These are phyloP conservation scores for Pipistrellus pygmaeus DNA, from an alignment of 2,797 vertebrate species.

Conservation along the genomic window DNA sequence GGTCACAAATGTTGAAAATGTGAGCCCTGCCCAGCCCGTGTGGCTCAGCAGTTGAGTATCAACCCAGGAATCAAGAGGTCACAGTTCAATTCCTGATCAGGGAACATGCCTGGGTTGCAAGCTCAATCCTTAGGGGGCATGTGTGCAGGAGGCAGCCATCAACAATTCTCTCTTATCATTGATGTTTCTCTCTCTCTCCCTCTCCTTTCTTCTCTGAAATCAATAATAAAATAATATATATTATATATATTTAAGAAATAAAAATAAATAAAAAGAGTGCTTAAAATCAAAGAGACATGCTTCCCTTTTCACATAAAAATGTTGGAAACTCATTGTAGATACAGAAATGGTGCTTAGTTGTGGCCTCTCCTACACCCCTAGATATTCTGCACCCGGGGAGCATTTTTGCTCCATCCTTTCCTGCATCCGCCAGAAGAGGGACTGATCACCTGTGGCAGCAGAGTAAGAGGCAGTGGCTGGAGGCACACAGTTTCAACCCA, in stretches of 20 bases:
- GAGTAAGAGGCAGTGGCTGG: background rate
- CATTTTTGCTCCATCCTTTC: background rate
- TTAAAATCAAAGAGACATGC: background rate
- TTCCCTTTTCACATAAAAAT: slow-evolving; percentile 14
- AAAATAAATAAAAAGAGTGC: too few species aligned
- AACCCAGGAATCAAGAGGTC: too few species aligned
- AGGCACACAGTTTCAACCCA: background rate
- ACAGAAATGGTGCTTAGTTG: background rate
- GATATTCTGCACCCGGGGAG: background rate
- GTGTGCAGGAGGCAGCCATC: too few species aligned
- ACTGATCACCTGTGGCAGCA: background rate
- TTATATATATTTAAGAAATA: too few species aligned
- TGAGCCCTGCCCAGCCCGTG: background rate
- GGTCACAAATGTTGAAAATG: background rate
- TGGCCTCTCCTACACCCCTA: background rate
- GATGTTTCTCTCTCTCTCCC: too few species aligned
- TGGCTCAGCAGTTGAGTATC: too few species aligned
- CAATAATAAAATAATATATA: too few species aligned
- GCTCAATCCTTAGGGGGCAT: too few species aligned
- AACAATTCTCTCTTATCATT: too few species aligned
- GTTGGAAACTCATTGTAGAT: background rate
- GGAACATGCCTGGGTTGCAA: too few species aligned
- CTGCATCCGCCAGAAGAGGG: background rate
- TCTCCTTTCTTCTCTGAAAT: too few species aligned
- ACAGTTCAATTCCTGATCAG: too few species aligned